Conservation (phyloP, 2,888 invertebrate species). For the Frankliniella intonsa region DNA sequence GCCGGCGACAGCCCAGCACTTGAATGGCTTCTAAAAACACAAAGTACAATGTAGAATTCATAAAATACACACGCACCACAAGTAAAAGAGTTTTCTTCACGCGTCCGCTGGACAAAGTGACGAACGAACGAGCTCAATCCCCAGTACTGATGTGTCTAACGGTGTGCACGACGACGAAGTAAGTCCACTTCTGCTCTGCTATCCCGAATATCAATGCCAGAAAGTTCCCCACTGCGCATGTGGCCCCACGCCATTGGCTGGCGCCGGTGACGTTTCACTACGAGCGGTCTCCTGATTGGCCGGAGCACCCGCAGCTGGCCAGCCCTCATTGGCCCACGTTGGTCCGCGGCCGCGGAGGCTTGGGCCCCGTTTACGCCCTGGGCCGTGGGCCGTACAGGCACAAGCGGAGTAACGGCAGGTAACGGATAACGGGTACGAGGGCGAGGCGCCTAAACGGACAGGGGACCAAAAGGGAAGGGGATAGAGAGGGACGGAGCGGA, state of each 20-base stretch:
- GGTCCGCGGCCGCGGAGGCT: not conserved
- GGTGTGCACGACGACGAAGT: not conserved
- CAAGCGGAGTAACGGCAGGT: not conserved
- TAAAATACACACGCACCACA: not conserved
- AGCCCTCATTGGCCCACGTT: constrained; percentile 64
- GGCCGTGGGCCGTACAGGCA: not conserved
- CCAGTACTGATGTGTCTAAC: not conserved
- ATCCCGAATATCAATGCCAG: constrained; percentile 17
- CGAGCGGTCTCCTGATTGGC: constrained; percentile 36
- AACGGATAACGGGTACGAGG: not conserved
- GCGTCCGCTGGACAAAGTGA: not conserved
- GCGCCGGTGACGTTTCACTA: constrained; percentile 14
- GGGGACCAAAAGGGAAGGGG: not conserved
- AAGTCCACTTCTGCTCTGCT: not conserved
- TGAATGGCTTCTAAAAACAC: not conserved
- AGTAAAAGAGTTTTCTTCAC: not conserved
- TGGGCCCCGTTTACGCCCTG: not conserved
- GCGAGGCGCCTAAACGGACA: not conserved
- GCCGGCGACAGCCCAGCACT: not conserved
- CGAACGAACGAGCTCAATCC: not conserved
- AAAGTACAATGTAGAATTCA: not conserved
- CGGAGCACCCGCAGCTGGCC: constrained; percentile 49
- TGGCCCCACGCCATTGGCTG: not conserved
- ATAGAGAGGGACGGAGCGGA: not conserved
- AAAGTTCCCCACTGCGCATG: constrained; percentile 19